Evolutionary conservation across 2,888 invertebrate species (phyloP).

Genomic region (Saturnia japonica): DNA sequence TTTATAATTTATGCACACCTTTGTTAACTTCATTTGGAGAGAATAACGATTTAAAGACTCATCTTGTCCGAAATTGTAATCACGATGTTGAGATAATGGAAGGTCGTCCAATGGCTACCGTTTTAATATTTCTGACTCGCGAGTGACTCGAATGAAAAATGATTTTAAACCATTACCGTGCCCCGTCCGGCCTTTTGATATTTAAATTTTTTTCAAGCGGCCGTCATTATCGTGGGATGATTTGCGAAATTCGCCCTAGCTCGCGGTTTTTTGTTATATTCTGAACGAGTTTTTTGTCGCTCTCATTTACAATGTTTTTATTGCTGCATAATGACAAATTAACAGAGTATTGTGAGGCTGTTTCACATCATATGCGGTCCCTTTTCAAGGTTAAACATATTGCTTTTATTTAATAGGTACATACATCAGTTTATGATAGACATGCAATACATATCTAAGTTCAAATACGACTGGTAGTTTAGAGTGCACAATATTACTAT

Average conservation of each 20-base stretch:
- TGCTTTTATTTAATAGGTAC: not conserved
- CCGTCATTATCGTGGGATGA: conserved; percentile 78
- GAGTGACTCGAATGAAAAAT: conserved; percentile 81
- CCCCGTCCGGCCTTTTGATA: conserved; percentile 82
- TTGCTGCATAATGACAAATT: conserved; percentile 81
- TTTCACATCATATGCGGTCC: conserved; percentile 72
- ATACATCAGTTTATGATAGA: no score
- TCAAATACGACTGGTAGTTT: not conserved
- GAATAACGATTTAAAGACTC: conserved; percentile 62
- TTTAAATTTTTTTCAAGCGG: conserved; percentile 82
- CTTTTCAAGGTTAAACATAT: conserved; percentile 57
- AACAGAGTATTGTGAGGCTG: conserved; percentile 77
- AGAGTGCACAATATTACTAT: not conserved
- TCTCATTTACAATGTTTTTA: conserved; percentile 80
- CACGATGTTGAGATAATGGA: conserved; percentile 68
- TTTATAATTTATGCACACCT: conserved; percentile 39
- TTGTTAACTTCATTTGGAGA: conserved; percentile 43
- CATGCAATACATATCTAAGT: no score
- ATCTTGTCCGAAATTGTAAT: conserved; percentile 70
- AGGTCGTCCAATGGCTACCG: conserved; percentile 72
- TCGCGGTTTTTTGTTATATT: conserved; percentile 73
- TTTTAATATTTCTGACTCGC: conserved; percentile 77
- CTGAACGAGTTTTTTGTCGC: conserved; percentile 77
- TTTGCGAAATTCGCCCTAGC: conserved; percentile 79
- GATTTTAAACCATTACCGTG: conserved; percentile 81